These are phyloP conservation scores for Lasioglossum zephyrum DNA, from an alignment of 2,888 invertebrate genomes.

Conservation along the genomic window DNA sequence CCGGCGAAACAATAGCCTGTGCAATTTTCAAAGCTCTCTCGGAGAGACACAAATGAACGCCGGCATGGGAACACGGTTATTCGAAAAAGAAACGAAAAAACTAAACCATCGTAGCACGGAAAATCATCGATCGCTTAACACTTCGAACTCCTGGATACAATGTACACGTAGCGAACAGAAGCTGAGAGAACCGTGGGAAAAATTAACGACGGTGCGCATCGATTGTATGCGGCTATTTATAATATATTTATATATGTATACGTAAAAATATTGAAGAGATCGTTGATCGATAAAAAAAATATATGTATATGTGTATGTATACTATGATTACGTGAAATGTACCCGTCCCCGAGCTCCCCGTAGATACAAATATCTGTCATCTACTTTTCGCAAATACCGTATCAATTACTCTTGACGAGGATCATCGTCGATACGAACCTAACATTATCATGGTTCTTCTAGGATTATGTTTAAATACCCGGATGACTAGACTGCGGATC, in stretches of 20 bases:
- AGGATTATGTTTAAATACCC: background rate
- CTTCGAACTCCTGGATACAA: background rate
- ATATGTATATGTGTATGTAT: slow-evolving; percentile 64
- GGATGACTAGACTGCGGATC: too few species aligned
- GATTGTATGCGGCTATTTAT: slow-evolving; percentile 33
- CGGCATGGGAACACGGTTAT: background rate
- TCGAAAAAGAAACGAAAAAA: background rate
- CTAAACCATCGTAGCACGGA: slow-evolving; percentile 7
- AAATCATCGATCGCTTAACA: slow-evolving; percentile 3
- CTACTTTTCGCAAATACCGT: background rate
- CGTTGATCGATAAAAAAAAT: slow-evolving; percentile 69
- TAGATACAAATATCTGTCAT: background rate
- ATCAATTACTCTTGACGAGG: background rate
- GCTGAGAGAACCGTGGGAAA: background rate
- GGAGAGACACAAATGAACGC: background rate
- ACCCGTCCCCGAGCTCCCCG: background rate
- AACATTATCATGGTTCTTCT: background rate
- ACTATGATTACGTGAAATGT: slow-evolving; percentile 35
- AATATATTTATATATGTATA: slow-evolving; percentile 43
- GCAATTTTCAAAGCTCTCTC: background rate
- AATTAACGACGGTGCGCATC: slow-evolving; percentile 30
- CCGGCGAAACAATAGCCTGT: background rate
- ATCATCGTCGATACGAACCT: background rate
- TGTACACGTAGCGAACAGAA: slow-evolving; percentile 17
- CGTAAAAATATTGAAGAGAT: slow-evolving; percentile 65